Conservation (phyloP, 2,888 invertebrate genomes). For the Dione juno region DNA sequence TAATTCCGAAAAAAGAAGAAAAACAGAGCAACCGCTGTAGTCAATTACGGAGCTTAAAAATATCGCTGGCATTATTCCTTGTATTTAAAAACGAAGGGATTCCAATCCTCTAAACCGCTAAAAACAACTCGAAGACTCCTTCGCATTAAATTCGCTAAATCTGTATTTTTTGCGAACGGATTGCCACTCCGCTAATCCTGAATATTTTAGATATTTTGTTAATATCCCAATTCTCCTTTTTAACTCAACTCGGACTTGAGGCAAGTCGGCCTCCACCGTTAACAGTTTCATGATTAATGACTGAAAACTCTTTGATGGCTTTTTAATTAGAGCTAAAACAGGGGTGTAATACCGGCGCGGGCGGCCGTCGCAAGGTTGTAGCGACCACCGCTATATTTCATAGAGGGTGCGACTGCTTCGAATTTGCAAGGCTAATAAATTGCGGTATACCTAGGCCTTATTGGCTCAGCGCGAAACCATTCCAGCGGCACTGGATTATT, state of each 20-base stretch:
- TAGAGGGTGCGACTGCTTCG: constrained; percentile 70
- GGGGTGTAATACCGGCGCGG: constrained; percentile 77
- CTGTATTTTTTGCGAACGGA: constrained; percentile 69
- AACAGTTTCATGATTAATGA: constrained; percentile 84
- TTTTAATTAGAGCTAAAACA: constrained; percentile 84
- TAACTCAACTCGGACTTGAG: constrained; percentile 66
- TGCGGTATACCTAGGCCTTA: constrained; percentile 81
- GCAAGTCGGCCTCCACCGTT: constrained; percentile 80
- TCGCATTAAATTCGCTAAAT: constrained; percentile 70
- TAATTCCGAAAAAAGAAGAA: constrained; percentile 57
- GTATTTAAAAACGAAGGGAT: constrained; percentile 69
- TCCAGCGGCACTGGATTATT: constrained; percentile 71
- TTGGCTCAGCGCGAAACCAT: constrained; percentile 77
- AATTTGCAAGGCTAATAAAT: constrained; percentile 84
- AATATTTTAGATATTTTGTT: constrained; percentile 80
- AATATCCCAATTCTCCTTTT: constrained; percentile 79
- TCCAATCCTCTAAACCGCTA: constrained; percentile 76
- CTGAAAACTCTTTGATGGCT: constrained; percentile 84
- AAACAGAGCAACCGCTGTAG: constrained; percentile 62
- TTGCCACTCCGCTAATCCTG: constrained; percentile 76
- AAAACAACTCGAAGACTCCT: constrained; percentile 74
- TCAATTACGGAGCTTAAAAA: constrained; percentile 78
- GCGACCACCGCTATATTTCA: constrained; percentile 79
- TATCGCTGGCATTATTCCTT: constrained; percentile 70
- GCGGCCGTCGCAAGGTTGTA: constrained; percentile 67